Conservation (phyloP, 2,113 vertebrate genomes). For the Phalacrocorax pelagicus region DNA sequence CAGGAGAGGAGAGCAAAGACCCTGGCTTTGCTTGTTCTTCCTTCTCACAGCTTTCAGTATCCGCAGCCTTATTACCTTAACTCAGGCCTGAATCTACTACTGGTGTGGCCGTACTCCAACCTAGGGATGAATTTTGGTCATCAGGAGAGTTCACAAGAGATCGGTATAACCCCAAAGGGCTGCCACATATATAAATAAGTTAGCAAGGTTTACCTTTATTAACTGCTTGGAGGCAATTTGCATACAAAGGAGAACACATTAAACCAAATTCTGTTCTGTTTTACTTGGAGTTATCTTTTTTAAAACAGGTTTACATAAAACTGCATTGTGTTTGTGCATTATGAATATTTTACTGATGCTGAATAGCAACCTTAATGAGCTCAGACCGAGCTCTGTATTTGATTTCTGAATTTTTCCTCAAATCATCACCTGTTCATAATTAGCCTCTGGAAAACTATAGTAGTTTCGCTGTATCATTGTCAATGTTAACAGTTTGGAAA, state of each 20-base stretch:
- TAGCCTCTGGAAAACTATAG: slow-evolving; percentile 46
- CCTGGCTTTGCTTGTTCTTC: neutral
- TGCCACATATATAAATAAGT: neutral
- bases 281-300: slow-evolving; percentile 37
- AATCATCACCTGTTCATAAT: slow-evolving; percentile 70
- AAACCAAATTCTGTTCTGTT: slow-evolving; percentile 19
- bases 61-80: neutral
- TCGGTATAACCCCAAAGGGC: neutral
- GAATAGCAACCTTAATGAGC: slow-evolving; percentile 65
- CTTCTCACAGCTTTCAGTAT: neutral
- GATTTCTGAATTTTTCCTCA: slow-evolving; percentile 59
- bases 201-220: slow-evolving; percentile 24
- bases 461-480: neutral
- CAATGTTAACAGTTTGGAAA: slow-evolving; percentile 5
- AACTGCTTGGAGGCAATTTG: slow-evolving; percentile 21
- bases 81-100: neutral
- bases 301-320: slow-evolving; percentile 44
- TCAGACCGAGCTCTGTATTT: slow-evolving; percentile 61
- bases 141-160: neutral
- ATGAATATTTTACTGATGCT: slow-evolving; percentile 61
- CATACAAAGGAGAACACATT: neutral
- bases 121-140: neutral
- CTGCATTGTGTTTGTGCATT: slow-evolving; percentile 50
- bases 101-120: neutral
- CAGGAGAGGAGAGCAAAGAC: neutral